phyloP scores from a whole-genome alignment of 1,140 invertebrate genomes.

The Oncopeltus fasciatus region DNA sequence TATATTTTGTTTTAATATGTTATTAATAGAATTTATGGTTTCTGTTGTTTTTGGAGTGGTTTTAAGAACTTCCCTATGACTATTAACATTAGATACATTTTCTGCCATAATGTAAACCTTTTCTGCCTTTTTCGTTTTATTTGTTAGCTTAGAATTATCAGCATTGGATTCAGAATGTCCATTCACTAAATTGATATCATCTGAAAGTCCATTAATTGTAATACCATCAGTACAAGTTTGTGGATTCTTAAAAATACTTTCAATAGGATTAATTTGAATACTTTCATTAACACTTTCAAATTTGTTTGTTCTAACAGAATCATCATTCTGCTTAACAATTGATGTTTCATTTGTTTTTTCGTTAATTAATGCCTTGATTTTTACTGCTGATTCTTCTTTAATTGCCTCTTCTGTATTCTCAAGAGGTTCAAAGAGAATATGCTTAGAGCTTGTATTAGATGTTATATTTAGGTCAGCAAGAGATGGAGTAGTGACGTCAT shows the following conservation, averaged over 20 bases:
- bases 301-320: too few species aligned
- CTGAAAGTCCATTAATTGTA: too few species aligned
- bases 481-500: neutral
- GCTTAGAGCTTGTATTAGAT: neutral
- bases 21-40: neutral
- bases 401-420: neutral
- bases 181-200: too few species aligned
- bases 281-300: too few species aligned
- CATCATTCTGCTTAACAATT: too few species aligned
- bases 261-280: too few species aligned
- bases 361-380: too few species aligned
- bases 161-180: neutral
- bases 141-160: neutral
- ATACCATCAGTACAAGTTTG: too few species aligned
- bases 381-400: neutral
- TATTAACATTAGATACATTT: neutral
- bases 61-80: neutral
- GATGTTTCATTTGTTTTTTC: too few species aligned
- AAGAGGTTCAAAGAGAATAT: constrained; percentile 5
- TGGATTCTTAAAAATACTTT: too few species aligned
- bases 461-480: neutral
- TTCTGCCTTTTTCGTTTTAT: neutral
- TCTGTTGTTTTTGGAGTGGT: neutral
- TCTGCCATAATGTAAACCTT: neutral
- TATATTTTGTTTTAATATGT: neutral